These are phyloP conservation scores for Engraulis encrasicolus DNA, from an alignment of 2,113 vertebrate species.

Conservation along the genomic window DNA sequence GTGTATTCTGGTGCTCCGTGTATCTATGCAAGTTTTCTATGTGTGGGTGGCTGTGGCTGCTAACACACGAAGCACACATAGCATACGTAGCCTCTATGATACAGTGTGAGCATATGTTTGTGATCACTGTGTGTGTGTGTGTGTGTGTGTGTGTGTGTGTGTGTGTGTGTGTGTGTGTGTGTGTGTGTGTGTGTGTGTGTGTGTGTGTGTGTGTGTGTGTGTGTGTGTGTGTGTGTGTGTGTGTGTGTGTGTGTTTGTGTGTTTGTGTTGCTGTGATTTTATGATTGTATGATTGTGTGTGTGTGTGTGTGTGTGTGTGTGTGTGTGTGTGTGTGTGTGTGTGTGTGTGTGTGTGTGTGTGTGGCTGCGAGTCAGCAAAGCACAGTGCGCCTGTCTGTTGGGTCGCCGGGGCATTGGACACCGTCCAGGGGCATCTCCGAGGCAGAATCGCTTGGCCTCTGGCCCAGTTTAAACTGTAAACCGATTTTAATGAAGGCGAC, in stretches of 20 bases:
- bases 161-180: not conserved
- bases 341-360: not conserved
- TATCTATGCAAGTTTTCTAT: too few species aligned
- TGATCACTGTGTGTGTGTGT: not conserved
- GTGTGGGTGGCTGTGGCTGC: too few species aligned
- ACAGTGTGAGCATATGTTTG: too few species aligned
- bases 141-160: not conserved
- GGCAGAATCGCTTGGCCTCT: not conserved
- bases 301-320: constrained; percentile 1
- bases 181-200: not conserved
- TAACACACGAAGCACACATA: too few species aligned
- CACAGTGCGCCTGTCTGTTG: too few species aligned
- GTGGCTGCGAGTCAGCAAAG: not conserved
- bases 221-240: not conserved
- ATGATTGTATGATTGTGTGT: not conserved
- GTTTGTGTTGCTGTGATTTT: not conserved
- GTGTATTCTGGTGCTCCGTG: too few species aligned
- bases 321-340: constrained; percentile 2
- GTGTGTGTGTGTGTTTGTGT: not conserved
- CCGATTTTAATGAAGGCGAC: constrained; percentile 27
- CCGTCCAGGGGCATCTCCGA: not conserved
- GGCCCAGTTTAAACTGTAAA: constrained; percentile 23
- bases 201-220: not conserved
- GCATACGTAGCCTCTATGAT: too few species aligned
- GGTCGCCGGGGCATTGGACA: not conserved